Base-by-base conservation (phyloP, 2,888 invertebrate genomes). In the Oscheius sp. region DNA sequence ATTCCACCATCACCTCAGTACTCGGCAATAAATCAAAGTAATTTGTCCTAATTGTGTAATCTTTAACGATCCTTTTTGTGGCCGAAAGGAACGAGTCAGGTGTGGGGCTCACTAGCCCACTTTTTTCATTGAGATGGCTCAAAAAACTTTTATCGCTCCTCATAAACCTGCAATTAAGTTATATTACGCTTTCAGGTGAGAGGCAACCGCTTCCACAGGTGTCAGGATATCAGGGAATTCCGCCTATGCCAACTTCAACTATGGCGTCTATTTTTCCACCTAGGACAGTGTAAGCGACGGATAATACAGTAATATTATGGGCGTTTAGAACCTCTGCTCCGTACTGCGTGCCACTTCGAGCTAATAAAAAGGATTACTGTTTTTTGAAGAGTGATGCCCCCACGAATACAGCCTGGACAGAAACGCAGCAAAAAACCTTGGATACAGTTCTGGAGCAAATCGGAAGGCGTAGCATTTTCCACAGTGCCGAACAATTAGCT, bases 401-500 rank as follows among this genome's bases (percentile, higher is more conserved):
- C 1, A 18, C 25, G 13, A 18, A 23, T 1, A 45, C 43, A 7
- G 9, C 52, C 25, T 29, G 52, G 49, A 52, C 52, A 9, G 25
- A 53, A 21, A 27, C 21, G 21, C 69, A 52, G 7, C 55, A 35
- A 55, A 53, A 41, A n/a, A 55, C 69, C 18, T 25, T 69, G 41
- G 53, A 69, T 12, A 55, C 27, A 7, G 69, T 69, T 2, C 41
- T 69, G 56, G 69, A 69, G 55, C 55, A 69, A 18, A 69, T 69
- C 41, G 55, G 55, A 7, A 27, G 72, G 55, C 75, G 74, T 55
- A 80, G 80, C 46, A 81, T 81, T 53, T 81, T 81, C 52, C 77
- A 77, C 61, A 79, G 78, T 45, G 80, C 80, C 0, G 80, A 81
- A 59, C 76, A 79, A 73, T 58, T 81, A 18, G 80, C 80, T 21